These are phyloP conservation scores for Pherbina coryleti DNA, from an alignment of 2,888 invertebrate species.

Conservation along the genomic window DNA sequence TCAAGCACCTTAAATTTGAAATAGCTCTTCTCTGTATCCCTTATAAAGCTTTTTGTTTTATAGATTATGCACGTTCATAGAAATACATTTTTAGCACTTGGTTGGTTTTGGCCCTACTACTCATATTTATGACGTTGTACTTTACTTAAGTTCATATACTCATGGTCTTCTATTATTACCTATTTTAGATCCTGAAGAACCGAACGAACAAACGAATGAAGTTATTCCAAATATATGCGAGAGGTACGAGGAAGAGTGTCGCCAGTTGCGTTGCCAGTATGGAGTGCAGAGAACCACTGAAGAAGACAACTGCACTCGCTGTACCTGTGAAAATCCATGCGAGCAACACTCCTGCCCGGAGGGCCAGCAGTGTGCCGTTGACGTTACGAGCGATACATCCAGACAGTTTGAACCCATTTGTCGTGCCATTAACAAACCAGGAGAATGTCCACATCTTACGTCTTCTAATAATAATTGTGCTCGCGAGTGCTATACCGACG, in stretches of 20 bases:
- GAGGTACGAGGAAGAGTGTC: conserved; percentile 75
- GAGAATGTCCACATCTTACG: conserved; percentile 75
- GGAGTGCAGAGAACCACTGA: conserved; percentile 76
- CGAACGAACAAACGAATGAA: conserved; percentile 49
- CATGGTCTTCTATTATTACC: background rate
- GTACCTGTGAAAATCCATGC: conserved; percentile 84
- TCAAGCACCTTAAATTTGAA: background rate
- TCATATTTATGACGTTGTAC: background rate
- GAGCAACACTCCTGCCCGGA: conserved; percentile 73
- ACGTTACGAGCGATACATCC: conserved; percentile 65
- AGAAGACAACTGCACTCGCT: conserved; percentile 76
- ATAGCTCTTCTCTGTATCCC: background rate
- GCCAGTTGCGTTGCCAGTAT: conserved; percentile 77
- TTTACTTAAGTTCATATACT: background rate
- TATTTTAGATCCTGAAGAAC: conserved; percentile 42
- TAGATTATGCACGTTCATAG: conserved; percentile 25
- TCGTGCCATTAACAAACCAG: conserved; percentile 74
- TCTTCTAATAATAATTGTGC: conserved; percentile 73
- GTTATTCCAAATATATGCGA: conserved; percentile 72
- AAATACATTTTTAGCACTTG: conserved; percentile 12
- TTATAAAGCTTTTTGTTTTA: conserved; percentile 26
- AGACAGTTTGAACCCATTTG: conserved; percentile 64
- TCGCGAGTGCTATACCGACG: conserved; percentile 82
- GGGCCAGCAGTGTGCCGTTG: conserved; percentile 79
- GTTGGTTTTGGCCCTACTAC: background rate